Evolutionary conservation across 2,113 vertebrate genomes (phyloP).

Genomic region (Carassius gibelio): DNA sequence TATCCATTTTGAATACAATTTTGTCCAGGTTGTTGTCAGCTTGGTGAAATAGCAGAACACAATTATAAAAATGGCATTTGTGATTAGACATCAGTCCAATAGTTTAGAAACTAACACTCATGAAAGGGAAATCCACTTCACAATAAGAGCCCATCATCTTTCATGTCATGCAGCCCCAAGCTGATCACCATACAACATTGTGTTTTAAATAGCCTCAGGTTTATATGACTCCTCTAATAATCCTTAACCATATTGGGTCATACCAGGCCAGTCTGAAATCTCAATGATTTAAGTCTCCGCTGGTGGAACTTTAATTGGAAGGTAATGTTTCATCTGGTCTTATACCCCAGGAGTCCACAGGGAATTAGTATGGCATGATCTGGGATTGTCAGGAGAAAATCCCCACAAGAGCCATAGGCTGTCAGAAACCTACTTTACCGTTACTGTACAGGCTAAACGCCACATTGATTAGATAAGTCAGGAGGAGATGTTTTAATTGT

Average conservation of each 20-base stretch:
- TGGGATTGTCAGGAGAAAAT: slow-evolving; percentile 29
- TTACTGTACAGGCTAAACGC: slow-evolving; percentile 10
- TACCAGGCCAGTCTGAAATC: slow-evolving; percentile 25
- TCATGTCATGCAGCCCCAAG: not conserved
- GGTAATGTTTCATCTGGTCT: slow-evolving; percentile 36
- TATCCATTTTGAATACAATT: not conserved
- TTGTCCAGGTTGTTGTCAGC: not conserved
- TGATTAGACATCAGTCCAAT: not conserved
- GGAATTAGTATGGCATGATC: slow-evolving; percentile 22
- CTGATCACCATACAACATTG: slow-evolving; percentile 22
- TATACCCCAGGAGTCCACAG: slow-evolving; percentile 27
- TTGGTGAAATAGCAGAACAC: not conserved
- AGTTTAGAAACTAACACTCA: not conserved
- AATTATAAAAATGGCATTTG: not conserved
- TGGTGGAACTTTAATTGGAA: slow-evolving; percentile 28
- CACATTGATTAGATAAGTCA: slow-evolving; percentile 19
- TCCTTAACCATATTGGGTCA: slow-evolving; percentile 31
- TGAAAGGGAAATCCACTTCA: slow-evolving; percentile 19
- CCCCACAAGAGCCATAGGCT: slow-evolving; percentile 1
- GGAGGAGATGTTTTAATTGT: slow-evolving; percentile 12
- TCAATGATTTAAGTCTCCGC: not conserved
- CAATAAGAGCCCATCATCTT: slow-evolving; percentile 9
- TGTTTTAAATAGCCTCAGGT: slow-evolving; percentile 27
- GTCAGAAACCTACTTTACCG: slow-evolving; percentile 12
- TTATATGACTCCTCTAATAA: slow-evolving; percentile 34